Base-by-base conservation (phyloP, 2,113 vertebrate species). In the Drymodes brunneopygia region DNA sequence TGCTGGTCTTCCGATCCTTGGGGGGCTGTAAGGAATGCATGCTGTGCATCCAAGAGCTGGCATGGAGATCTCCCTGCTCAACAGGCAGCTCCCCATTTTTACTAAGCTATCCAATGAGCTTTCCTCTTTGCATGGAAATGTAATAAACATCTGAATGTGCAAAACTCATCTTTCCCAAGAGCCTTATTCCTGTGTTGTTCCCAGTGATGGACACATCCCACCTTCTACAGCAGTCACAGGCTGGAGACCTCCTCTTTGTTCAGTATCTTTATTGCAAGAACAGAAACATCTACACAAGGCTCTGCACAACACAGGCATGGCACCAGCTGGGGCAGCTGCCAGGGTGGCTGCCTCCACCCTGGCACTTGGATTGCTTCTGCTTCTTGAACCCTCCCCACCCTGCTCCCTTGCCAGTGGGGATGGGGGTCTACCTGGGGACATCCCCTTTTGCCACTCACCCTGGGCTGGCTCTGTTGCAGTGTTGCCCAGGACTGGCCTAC, bases 211-310 rank as follows among this genome's bases (percentile, higher is more conserved):
- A 50, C 1, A 1, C 28, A 66, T 71, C 35, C 35, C 38, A 6
- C n/a, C 23, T 54, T n/a, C 9, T 15, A 7, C 2, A 1, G 10
- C n/a, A 87, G 23, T 79, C 81, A 91, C 53, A 85, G 33, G 3
- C 85, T 22, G 20, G 90, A 95, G 66, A 69, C 42, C 3, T 40
- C 8, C 1, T 56, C 19, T 95, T 94, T 66, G 38, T 95, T 72
- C 66, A 77, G 29, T 86, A 96, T 15, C 44, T 97, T 97, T 97
- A 97, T 96, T 97, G 96, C 88, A 81, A 90, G 87, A 94, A 94
- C 71, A 81, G 88, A 95, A 90, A 93, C 71, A 56, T 88, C 87
- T 96, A 88, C 90, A 82, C 81, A 62, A 91, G 93, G 91, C 85
- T 95, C 79, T 66, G 90, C 84, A 58, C 62, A 58, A 40, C 91